Percentiles rank a stretch among this genome's conserved stretches.
Conservation (phyloP, 2,113 vertebrate genomes). For the Gulo gulo region DNA sequence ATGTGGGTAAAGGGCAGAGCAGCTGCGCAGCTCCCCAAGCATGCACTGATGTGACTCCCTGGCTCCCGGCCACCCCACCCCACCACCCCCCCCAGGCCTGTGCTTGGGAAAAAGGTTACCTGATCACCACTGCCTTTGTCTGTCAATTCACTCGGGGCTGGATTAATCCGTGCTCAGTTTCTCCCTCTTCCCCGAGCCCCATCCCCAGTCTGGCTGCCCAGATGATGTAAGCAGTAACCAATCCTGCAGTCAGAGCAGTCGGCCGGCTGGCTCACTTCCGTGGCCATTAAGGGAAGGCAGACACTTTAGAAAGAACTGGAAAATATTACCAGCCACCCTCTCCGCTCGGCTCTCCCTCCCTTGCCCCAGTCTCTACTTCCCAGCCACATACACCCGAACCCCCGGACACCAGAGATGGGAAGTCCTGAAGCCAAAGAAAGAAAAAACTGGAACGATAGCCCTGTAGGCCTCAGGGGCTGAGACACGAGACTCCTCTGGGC, state of each 20-base stretch:
- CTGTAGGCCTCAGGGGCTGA: not conserved
- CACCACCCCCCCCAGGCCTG: conserved; percentile 43
- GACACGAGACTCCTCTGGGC: conserved; percentile 34
- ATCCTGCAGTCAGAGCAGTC: conserved; percentile 70
- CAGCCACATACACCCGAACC: conserved; percentile 40
- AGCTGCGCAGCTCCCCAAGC: not conserved
- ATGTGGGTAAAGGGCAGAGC: not conserved
- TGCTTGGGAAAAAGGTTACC: conserved; percentile 79
- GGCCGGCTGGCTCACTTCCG: conserved; percentile 75
- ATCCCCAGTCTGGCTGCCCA: conserved; percentile 72
- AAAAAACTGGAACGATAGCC: conserved; percentile 77
- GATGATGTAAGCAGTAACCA: conserved; percentile 82
- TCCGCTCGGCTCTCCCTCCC: not conserved
- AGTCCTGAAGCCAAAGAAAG: conserved; percentile 63
- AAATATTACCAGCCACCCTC: conserved; percentile 75
- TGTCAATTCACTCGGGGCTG: conserved; percentile 70
- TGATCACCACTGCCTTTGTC: conserved; percentile 80
- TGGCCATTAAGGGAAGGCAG: conserved; percentile 76
- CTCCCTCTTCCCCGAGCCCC: conserved; percentile 21
- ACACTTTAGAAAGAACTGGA: conserved; percentile 79
- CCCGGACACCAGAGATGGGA: conserved; percentile 61
- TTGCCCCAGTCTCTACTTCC: not conserved
- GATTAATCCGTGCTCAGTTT: conserved; percentile 79
- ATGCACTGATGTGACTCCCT: conserved; percentile 52
- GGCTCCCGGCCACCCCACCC: conserved; percentile 55